phyloP scores from a whole-genome alignment of 2,888 invertebrate species.

The Plemyria rubiginata region DNA sequence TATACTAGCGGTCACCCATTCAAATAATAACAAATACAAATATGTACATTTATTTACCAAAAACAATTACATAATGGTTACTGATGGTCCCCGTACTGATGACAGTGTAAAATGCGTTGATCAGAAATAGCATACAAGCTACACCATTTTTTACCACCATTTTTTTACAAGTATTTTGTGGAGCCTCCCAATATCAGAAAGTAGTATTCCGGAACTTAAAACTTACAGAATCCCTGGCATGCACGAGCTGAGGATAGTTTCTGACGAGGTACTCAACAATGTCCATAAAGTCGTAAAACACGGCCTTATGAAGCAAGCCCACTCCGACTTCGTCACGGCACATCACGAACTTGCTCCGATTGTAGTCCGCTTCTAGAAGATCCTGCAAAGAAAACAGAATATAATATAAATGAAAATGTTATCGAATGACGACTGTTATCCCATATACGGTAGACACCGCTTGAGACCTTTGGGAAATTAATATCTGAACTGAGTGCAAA shows the following conservation, averaged over 20 bases:
- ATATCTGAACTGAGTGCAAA: no score
- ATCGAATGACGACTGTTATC: not conserved
- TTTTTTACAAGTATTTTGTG: no score
- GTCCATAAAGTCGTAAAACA: constrained; percentile 89
- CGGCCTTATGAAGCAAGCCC: constrained; percentile 91
- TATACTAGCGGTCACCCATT: not conserved
- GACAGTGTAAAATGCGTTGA: no score
- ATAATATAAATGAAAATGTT: not conserved
- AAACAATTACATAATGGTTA: no score
- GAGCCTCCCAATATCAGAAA: no score
- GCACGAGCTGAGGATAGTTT: constrained; percentile 87
- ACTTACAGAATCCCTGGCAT: constrained; percentile 89
- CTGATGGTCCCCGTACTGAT: no score
- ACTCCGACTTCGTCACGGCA: constrained; percentile 89
- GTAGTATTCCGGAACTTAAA: constrained; percentile 32
- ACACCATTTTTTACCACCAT: not conserved
- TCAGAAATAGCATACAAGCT: no score
- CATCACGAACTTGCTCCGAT: constrained; percentile 67
- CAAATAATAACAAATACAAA: no score
- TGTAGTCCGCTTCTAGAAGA: constrained; percentile 69
- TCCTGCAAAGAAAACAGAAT: constrained; percentile 52
- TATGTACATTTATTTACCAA: no score
- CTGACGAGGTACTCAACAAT: constrained; percentile 89
- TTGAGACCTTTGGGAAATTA: no score
- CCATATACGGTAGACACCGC: no score